A percentile compares a stretch with the other conserved stretches of the same genome.
These are phyloP conservation scores for Cheirogaleus medius DNA, from an alignment of 2,113 vertebrate species.

Conservation along the genomic window DNA sequence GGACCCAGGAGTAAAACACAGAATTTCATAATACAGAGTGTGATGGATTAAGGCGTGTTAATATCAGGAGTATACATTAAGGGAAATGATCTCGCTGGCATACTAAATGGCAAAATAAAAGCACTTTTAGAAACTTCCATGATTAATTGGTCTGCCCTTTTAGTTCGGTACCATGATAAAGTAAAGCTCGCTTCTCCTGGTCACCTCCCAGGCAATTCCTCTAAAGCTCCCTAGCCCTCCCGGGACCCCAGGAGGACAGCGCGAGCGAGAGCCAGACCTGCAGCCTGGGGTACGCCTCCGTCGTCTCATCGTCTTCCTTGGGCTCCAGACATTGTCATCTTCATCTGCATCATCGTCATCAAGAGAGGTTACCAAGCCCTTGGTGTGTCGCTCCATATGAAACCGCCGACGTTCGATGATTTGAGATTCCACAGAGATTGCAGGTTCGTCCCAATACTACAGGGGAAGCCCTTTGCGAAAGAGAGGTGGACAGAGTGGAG, in stretches of 20 bases:
- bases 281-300: neutral
- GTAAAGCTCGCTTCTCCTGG: conserved; percentile 91
- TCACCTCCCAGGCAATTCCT: conserved; percentile 92
- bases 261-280: neutral
- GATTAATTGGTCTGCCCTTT: conserved; percentile 93
- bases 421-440: rapidly evolving
- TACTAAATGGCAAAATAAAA: conserved; percentile 97
- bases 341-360: neutral
- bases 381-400: rapidly evolving
- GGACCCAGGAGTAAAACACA: conserved; percentile 86
- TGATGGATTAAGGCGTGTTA: conserved; percentile 93
- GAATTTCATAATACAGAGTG: conserved; percentile 89
- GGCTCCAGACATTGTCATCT: neutral
- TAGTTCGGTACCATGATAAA: conserved; percentile 90
- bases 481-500: neutral
- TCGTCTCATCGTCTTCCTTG: too few species aligned
- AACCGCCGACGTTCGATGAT: rapidly evolving
- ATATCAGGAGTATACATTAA: conserved; percentile 95
- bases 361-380: neutral
- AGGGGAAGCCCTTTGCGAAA: rapidly evolving
- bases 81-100: conserved; percentile 92
- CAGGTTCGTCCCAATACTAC: rapidly evolving
- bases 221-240: conserved; percentile 83
- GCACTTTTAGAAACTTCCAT: conserved; percentile 97
- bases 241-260: neutral